These are phyloP conservation scores for Conomelus anceps DNA, from an alignment of 2,888 invertebrate species.

Conservation along the genomic window DNA sequence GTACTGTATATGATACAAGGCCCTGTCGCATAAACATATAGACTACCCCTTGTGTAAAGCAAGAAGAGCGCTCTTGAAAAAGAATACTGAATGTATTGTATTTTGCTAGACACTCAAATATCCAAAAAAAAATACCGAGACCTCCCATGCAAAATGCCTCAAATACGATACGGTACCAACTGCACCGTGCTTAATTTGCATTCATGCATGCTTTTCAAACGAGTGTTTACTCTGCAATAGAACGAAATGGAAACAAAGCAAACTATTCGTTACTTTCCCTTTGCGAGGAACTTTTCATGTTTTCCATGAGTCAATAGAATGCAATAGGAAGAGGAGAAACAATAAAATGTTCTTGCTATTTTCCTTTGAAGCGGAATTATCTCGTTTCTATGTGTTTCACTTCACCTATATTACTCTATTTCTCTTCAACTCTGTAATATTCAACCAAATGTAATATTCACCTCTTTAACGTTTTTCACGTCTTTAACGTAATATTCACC, in stretches of 20 bases:
- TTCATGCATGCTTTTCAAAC: neutral
- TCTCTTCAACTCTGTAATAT: too few species aligned
- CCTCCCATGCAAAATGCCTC: neutral
- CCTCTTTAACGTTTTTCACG: too few species aligned
- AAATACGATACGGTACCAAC: neutral
- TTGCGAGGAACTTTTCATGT: neutral
- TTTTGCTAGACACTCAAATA: neutral
- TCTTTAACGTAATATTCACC: too few species aligned
- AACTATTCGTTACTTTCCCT: neutral
- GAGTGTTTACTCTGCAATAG: neutral
- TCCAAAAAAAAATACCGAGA: neutral
- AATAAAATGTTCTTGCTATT: neutral
- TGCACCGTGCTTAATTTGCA: neutral
- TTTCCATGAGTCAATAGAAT: neutral
- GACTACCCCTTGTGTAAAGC: neutral
- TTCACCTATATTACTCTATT: too few species aligned
- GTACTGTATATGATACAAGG: neutral
- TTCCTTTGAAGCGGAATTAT: neutral
- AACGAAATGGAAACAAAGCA: neutral
- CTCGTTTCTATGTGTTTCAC: neutral
- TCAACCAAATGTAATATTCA: too few species aligned
- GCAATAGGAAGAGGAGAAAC: neutral
- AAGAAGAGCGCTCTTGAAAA: too few species aligned
- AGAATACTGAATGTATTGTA: neutral
- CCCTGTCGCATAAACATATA: neutral